Evolutionary conservation across 1,140 invertebrate species (phyloP).

Genomic region (Calephelis virginiensis): DNA sequence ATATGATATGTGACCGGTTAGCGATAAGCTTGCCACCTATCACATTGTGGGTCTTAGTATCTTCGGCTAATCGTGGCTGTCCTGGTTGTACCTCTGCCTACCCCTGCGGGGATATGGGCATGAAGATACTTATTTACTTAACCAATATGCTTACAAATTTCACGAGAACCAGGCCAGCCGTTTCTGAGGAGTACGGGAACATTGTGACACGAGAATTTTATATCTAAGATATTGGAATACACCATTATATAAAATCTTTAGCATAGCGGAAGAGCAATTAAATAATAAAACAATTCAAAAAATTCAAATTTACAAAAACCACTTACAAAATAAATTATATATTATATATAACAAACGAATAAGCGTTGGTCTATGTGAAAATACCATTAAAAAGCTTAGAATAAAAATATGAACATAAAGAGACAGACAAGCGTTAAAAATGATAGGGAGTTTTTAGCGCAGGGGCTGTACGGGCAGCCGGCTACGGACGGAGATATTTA

Average conservation of each 20-base stretch:
- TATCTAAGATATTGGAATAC: too few species aligned
- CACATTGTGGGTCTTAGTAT: too few species aligned
- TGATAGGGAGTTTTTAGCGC: slow-evolving; percentile 29
- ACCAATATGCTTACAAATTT: too few species aligned
- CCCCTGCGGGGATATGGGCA: too few species aligned
- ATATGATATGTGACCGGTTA: too few species aligned
- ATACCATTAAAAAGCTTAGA: slow-evolving; percentile 17
- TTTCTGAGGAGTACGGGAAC: background rate
- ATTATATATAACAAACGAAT: background rate
- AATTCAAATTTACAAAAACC: background rate
- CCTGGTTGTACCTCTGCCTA: too few species aligned
- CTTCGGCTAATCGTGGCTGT: too few species aligned
- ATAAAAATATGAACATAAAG: slow-evolving; percentile 19
- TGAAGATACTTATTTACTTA: too few species aligned
- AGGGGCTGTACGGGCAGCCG: slow-evolving; percentile 42
- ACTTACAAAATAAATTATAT: background rate
- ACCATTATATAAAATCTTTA: too few species aligned
- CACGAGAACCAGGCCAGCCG: too few species aligned
- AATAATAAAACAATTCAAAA: background rate
- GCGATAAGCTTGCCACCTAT: too few species aligned
- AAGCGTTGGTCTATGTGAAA: slow-evolving; percentile 13
- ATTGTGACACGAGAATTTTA: background rate
- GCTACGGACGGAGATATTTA: slow-evolving; percentile 72
- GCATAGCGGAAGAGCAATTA: background rate
- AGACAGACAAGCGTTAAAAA: slow-evolving; percentile 29